phyloP scores from a whole-genome alignment of 2,797 vertebrate species.

The Astyanax mexicanus region DNA sequence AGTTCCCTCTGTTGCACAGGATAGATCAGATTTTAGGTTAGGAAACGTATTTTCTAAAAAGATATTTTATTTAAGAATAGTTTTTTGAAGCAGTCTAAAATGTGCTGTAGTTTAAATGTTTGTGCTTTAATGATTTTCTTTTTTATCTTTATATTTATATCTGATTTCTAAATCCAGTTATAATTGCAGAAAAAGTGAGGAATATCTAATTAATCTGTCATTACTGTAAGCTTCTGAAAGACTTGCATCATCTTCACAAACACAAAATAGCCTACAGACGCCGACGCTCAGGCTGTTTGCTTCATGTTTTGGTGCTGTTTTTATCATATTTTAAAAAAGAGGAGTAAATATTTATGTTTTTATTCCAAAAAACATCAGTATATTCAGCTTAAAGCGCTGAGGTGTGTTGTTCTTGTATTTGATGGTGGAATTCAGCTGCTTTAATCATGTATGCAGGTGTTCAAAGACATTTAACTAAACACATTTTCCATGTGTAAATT shows the following conservation, averaged over 20 bases:
- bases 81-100: neutral
- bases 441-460: too few relatives aligned
- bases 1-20: too few relatives aligned
- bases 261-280: constrained; percentile 15
- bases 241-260: constrained; percentile 69
- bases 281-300: neutral
- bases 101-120: neutral
- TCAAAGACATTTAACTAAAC: too few relatives aligned
- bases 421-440: too few relatives aligned
- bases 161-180: constrained; percentile 1
- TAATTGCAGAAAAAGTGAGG: neutral
- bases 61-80: too few relatives aligned
- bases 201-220: constrained; percentile 35
- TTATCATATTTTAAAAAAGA: neutral
- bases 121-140: neutral
- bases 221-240: constrained; percentile 65
- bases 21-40: too few relatives aligned
- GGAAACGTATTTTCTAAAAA: too few relatives aligned
- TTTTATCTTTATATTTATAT: constrained; percentile 3
- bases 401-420: too few relatives aligned
- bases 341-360: neutral
- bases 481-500: too few relatives aligned
- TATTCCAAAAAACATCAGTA: neutral
- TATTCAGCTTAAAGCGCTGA: neutral
- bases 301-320: neutral